Evolutionary conservation across 2,888 invertebrate species (phyloP), one percentile per base, ranked within the genome.

Genomic region (Ophion obscuratus): DNA sequence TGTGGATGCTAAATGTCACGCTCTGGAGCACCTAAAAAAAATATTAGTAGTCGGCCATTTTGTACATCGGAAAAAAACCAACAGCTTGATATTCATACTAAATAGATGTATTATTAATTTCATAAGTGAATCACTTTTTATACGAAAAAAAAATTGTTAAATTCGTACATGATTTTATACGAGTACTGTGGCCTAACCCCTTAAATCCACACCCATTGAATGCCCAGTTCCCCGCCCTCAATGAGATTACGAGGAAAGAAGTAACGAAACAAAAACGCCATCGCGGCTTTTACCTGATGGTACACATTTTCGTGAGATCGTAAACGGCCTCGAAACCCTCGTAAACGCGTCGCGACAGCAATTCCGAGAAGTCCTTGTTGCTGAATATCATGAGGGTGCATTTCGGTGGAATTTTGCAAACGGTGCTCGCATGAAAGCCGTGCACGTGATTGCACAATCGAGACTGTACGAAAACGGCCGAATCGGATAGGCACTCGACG

Each of bases 301-400:
- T 99, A 94, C 99, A 99, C 99, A 99, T 99, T 95, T 99, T 99
- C 0, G 99, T 99, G 89, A 99, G 95, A 95, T 99, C 99, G 92
- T 99, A 99, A 31, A 99, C 99, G 44, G 99, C 99, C 94, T 99
- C 99, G 92, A 99, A 99, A 7, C 99, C 99, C 93, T 99, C 98
- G 94, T 99, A 98, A 3, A 99, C 99, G 90, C 98, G 98, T 94
- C 99, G 98, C 10, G 98, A 98, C 20, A 98, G 95, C 86, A 99
- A 95, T 94, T 98, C 97, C 59, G 99, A 99, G 94, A 99, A 99
- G 95, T 99, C 99, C 89, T 98, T 97, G 94, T 99, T 99, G 94
- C 99, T 99, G 95, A 99, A 99, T 91, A 99, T 99, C 95, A 99
- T 98, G 86, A 99, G 95, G 31, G 99, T 99, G 94, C 99, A 99